phyloP scores from a whole-genome alignment of 2,113 vertebrate species.

The Beaufortia kweichowensis region DNA sequence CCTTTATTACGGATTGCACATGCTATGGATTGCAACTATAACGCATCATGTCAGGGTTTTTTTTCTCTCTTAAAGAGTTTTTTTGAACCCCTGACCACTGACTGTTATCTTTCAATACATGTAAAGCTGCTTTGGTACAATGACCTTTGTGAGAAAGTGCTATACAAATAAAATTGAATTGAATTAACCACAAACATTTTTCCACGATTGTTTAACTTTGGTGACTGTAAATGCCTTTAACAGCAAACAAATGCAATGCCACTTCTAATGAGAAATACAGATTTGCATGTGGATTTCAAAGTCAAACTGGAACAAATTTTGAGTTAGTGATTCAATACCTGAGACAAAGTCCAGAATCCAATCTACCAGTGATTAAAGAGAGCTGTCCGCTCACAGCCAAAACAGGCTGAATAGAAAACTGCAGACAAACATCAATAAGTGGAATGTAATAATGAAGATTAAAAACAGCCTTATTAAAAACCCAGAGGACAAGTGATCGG shows the following conservation, averaged over 20 bases:
- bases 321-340: not conserved
- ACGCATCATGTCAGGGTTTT: no score
- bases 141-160: no score
- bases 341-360: not conserved
- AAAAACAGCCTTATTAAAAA: not conserved
- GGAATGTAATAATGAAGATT: slow-evolving; percentile 10
- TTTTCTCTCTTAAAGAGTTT: no score
- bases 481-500: slow-evolving; percentile 8
- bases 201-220: not conserved
- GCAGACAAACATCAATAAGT: slow-evolving; percentile 1
- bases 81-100: no score
- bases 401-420: not conserved
- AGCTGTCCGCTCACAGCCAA: not conserved
- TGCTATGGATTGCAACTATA: no score
- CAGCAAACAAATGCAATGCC: slow-evolving; percentile 15
- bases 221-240: slow-evolving; percentile 1
- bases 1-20: no score
- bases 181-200: slow-evolving; percentile 9
- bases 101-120: no score
- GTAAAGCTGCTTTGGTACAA: no score
- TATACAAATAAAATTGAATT: no score
- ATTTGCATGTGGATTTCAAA: not conserved
- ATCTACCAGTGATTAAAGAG: slow-evolving; percentile 10
- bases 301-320: not conserved
- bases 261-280: slow-evolving; percentile 15